Conservation (phyloP, 2,888 invertebrate species). For the Rhamphomyia laevipes region DNA sequence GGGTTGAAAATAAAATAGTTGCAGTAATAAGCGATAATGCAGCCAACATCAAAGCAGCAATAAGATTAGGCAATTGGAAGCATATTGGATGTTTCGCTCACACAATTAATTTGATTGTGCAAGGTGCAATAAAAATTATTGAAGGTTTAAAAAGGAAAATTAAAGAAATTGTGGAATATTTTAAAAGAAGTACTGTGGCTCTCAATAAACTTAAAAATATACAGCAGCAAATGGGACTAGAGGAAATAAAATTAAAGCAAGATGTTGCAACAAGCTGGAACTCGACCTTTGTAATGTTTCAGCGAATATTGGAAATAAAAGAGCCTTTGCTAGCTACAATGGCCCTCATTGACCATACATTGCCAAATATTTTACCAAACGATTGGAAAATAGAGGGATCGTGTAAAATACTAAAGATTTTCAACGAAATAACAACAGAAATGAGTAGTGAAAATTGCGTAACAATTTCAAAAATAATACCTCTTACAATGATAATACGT, state of each 20-base stretch:
- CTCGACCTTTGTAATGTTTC: not conserved
- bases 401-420: too few species aligned
- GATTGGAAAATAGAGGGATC: too few species aligned
- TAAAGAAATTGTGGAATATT: slow-evolving; percentile 9
- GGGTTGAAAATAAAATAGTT: slow-evolving; percentile 19
- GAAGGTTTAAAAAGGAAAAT: not conserved
- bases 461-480: too few species aligned
- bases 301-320: too few species aligned
- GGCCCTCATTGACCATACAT: too few species aligned
- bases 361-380: too few species aligned
- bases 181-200: slow-evolving; percentile 18
- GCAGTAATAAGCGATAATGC: slow-evolving; percentile 15
- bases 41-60: slow-evolving; percentile 5
- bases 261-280: slow-evolving; percentile 1
- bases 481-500: too few species aligned
- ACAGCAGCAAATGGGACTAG: not conserved
- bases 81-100: not conserved
- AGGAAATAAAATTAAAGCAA: not conserved
- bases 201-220: slow-evolving; percentile 24
- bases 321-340: too few species aligned
- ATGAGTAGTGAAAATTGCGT: too few species aligned
- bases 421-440: too few species aligned
- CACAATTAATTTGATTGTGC: slow-evolving; percentile 12
- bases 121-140: slow-evolving; percentile 1
- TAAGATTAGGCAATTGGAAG: slow-evolving; percentile 2